Evolutionary conservation across 2,888 invertebrate species (phyloP).

Genomic region (Prosapia bicincta): DNA sequence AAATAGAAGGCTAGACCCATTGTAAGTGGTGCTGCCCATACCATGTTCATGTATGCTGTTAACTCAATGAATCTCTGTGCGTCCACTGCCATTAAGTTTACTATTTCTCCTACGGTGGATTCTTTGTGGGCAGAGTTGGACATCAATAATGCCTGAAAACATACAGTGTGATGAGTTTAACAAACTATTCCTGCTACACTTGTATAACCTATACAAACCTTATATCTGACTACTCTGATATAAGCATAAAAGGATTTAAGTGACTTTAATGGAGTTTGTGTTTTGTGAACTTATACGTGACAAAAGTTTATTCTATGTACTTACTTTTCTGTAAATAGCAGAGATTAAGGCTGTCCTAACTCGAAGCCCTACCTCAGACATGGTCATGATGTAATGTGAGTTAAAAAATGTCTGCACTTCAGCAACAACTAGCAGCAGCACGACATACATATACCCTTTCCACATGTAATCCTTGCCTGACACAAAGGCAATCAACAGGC

Average conservation of each 20-base stretch:
- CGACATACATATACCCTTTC: constrained; percentile 56
- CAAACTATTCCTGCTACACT: too few relatives aligned
- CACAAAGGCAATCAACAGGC: constrained; percentile 44
- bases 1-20: constrained; percentile 52
- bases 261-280: too few relatives aligned
- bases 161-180: too few relatives aligned
- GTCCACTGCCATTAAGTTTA: constrained; percentile 52
- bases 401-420: constrained; percentile 13
- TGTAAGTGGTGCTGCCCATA: constrained; percentile 53
- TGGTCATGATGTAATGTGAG: constrained; percentile 13
- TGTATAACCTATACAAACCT: too few relatives aligned
- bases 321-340: constrained; percentile 19
- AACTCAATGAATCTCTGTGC: constrained; percentile 49
- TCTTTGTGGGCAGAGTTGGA: constrained; percentile 46
- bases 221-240: too few relatives aligned
- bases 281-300: too few relatives aligned
- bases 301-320: too few relatives aligned
- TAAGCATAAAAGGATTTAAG: too few relatives aligned
- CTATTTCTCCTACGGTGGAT: constrained; percentile 50
- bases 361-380: constrained; percentile 11
- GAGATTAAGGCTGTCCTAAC: constrained; percentile 14
- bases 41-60: constrained; percentile 47
- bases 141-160: constrained; percentile 43
- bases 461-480: constrained; percentile 45
- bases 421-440: constrained; percentile 43